Evolutionary conservation across 2,797 vertebrate species (phyloP), one percentile per base, ranked within the genome.

Genomic region (Ctenopoma multispine): DNA sequence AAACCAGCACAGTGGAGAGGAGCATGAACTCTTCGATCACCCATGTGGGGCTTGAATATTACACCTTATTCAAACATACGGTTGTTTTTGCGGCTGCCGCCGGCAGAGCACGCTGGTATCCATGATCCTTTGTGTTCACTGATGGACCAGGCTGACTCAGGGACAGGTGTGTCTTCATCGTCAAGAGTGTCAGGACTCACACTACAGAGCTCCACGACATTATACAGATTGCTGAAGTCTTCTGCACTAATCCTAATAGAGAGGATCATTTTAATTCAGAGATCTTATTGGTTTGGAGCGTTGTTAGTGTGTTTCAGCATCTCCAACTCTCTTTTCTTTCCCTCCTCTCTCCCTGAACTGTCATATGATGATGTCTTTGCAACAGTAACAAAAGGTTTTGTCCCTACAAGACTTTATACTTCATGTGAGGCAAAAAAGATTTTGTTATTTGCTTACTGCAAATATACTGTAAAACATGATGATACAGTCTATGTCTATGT

Each of bases 191-290:
- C 93, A 4, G 94, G 92, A 63, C 80, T 92, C 53, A 94, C 43
- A 11, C 91, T 94, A 84, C 95, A 96, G 70, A 96, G 85, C 82
- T 95, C 94, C 84, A 95, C 93, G 0, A 90, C 77, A 58, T 93
- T 69, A 43, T 90, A 96, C 49, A 92, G 83, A 1, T 36, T 72
- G 72, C 88, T 88, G 83, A 96, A 95, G 64, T 95, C 94, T 12
- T 93, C 89, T 31, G 83, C 66, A 1, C 89, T 86, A 84, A 96
- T 96, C 95, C 95, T 96, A 59, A 50, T 13, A 15, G 21, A 67
- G 29, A 67, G 0, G 20, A 64, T 7, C 7, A 13, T 31, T 55
- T 18, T 8, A 61, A 49, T 34, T 54, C 40, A 62, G 20, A 57
- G 21, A 41, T 3, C 27, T 34, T 29, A 29, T 12, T 41, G 36